Evolutionary conservation across 1,140 invertebrate genomes (phyloP), one percentile per base, ranked within the genome.

Genomic region (Homarus americanus): DNA sequence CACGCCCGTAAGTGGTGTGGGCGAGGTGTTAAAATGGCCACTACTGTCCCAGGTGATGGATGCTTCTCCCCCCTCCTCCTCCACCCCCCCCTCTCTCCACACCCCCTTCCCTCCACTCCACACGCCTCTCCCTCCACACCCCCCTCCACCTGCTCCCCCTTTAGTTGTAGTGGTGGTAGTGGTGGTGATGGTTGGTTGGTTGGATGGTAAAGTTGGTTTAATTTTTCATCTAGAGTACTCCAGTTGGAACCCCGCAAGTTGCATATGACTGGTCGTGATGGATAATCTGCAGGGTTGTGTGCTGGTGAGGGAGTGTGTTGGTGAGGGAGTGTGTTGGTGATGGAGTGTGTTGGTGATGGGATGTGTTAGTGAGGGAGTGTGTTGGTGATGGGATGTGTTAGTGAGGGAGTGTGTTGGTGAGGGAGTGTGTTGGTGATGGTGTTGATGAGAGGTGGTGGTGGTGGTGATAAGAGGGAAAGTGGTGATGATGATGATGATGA

Each of bases 21-120:
- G 41, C 78, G 32, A 80, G 78, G 44, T 80, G 78, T 80, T 53
- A 80, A 80, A 53, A 44, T 80, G 78, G 78, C 44, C 41, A 17
- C 78, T 80, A 58, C 78, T 80, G 41, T 53, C 44, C n/a, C n/a
- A 24, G 17, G 24, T 80, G 78, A 80, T 53, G 78, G 78, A 80
- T 80, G 44, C 38, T 20, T 58, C 17, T 4, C 10, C 41, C 28
- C n/a, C n/a, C n/a, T n/a, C n/a, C n/a, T n/a, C n/a, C n/a, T n/a
- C n/a, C n/a, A n/a, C n/a, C n/a, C n/a, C n/a, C n/a, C n/a, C n/a
- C n/a, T n/a, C n/a, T n/a, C n/a, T n/a, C n/a, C n/a, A n/a, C n/a
- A n/a, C n/a, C n/a, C n/a, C n/a, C n/a, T n/a, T n/a, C n/a, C n/a
- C n/a, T n/a, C n/a, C n/a, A n/a, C n/a, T n/a, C n/a, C n/a, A n/a